Conservation (phyloP, 2,113 vertebrate species). For the Passer domesticus region DNA sequence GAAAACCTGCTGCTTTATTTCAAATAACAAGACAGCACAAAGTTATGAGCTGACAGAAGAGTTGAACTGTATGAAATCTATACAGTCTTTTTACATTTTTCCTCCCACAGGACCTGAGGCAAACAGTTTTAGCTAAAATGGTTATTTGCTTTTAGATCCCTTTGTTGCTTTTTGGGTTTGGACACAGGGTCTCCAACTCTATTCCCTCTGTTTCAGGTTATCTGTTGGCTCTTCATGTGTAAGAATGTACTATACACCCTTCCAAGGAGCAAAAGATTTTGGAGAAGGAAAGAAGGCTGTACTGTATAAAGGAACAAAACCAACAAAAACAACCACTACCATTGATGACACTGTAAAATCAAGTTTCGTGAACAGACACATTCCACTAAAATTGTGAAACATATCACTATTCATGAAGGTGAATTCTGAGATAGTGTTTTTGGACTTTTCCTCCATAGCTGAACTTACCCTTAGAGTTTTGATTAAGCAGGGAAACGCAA, state of each 20-base stretch:
- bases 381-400: background rate
- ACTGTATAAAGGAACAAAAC: background rate
- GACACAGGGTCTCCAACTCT: background rate
- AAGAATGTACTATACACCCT: background rate
- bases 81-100: background rate
- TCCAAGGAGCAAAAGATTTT: background rate
- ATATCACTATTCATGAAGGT: rapidly evolving
- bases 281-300: background rate
- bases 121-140: background rate
- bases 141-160: background rate
- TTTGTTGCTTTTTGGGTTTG: background rate
- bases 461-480: background rate
- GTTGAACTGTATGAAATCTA: background rate
- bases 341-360: background rate
- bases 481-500: background rate
- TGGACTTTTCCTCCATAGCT: background rate
- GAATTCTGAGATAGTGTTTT: background rate
- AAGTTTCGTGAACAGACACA: background rate
- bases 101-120: background rate
- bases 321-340: background rate
- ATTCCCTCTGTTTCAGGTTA: background rate
- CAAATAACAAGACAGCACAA: background rate
- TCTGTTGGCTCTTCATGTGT: rapidly evolving
- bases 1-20: background rate
- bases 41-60: background rate